A percentile compares a stretch with the other conserved stretches of the same genome.
These are phyloP conservation scores for Xiphophorus couchianus DNA, from an alignment of 2,113 vertebrate genomes.

Conservation along the genomic window DNA sequence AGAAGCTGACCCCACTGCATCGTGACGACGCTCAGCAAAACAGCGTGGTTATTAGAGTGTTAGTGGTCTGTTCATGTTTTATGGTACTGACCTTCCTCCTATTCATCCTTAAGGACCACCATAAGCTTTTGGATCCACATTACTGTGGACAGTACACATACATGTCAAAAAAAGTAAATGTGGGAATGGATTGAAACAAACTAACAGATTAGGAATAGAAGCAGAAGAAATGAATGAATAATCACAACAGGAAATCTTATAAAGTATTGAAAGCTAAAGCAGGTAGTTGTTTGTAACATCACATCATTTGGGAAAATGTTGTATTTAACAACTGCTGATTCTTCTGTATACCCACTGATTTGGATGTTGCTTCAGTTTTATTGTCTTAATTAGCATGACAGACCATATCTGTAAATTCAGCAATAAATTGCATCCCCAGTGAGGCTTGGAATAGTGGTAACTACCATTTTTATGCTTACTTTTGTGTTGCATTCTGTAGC, in stretches of 20 bases:
- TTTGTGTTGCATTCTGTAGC: not conserved
- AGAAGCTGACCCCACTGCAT: not conserved
- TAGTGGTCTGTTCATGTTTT: not conserved
- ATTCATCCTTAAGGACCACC: not conserved
- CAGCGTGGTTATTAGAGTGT: slow-evolving; percentile 2
- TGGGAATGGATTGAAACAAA: not conserved
- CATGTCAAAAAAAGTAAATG: not conserved
- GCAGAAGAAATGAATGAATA: not conserved
- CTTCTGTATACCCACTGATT: not conserved
- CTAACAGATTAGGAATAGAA: not conserved
- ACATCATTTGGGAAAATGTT: not conserved
- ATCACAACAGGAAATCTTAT: not conserved
- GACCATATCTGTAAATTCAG: not conserved
- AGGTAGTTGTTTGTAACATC: not conserved
- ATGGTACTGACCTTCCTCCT: not conserved
- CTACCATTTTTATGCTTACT: not conserved
- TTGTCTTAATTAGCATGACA: not conserved
- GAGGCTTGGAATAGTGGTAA: not conserved
- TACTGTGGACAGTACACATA: not conserved
- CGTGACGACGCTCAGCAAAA: not conserved
- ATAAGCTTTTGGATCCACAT: not conserved
- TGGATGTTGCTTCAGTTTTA: not conserved
- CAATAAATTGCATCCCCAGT: not conserved
- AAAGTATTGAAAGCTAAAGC: not conserved
- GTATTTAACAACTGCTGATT: not conserved